A percentile compares a stretch with the other conserved stretches of the same genome.
Conservation (phyloP, 2,113 vertebrate species). For the Laticauda laticaudata region DNA sequence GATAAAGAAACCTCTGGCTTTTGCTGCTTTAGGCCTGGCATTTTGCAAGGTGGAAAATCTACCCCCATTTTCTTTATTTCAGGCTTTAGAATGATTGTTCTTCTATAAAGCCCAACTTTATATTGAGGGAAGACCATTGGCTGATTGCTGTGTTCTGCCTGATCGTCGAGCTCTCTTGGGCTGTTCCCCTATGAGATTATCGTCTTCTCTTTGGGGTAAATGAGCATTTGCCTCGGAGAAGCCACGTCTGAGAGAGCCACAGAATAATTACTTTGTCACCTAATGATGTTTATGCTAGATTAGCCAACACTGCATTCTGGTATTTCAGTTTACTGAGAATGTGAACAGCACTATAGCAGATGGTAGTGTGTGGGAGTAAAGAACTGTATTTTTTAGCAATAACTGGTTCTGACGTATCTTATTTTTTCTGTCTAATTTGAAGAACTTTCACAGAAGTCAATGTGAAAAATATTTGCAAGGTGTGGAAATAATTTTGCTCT, state of each 20-base stretch:
- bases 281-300: constrained; percentile 8
- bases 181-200: neutral
- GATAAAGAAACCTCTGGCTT: neutral
- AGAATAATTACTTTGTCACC: constrained; percentile 10
- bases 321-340: constrained; percentile 13
- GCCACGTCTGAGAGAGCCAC: neutral
- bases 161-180: neutral
- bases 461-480: neutral
- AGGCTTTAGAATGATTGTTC: constrained; percentile 9
- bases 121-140: neutral
- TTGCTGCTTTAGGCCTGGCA: neutral
- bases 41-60: constrained; percentile 2
- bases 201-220: neutral
- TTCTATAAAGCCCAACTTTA: neutral
- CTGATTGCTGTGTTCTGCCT: neutral
- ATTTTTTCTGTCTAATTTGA: neutral
- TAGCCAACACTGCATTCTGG: constrained; percentile 11
- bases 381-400: neutral
- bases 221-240: neutral
- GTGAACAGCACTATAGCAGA: neutral
- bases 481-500: neutral
- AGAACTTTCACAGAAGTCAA: neutral
- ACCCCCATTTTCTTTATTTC: neutral
- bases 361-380: neutral
- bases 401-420: neutral